Evolutionary conservation across 2,888 invertebrate species (phyloP).

Genomic region (Elaeidobius kamerunicus): DNA sequence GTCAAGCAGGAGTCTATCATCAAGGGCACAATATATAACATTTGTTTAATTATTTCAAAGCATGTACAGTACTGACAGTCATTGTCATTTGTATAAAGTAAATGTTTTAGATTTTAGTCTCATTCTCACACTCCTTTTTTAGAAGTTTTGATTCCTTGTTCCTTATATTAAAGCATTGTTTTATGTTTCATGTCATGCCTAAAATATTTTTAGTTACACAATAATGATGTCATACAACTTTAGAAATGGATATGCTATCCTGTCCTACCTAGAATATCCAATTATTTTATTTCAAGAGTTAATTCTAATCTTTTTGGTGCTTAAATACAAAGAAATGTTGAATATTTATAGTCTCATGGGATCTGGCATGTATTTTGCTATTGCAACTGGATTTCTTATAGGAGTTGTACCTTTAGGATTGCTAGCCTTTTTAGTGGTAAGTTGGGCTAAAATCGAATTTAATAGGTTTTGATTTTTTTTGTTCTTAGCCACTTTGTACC

Average conservation of each 20-base stretch:
- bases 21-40: too few species aligned
- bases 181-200: too few species aligned
- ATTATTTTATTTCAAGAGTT: constrained; percentile 74
- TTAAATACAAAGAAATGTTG: constrained; percentile 63
- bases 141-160: too few species aligned
- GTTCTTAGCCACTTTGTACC: constrained; percentile 64
- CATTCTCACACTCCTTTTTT: too few species aligned
- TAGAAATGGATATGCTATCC: constrained; percentile 66
- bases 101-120: too few species aligned
- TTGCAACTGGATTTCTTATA: constrained; percentile 51
- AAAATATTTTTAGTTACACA: constrained; percentile 73
- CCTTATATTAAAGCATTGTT: too few species aligned
- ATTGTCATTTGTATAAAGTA: too few species aligned
- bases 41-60: too few species aligned
- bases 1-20: too few species aligned
- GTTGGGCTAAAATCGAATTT: too few species aligned
- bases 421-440: constrained; percentile 64
- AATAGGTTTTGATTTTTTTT: too few species aligned
- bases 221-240: constrained; percentile 80
- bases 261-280: constrained; percentile 83
- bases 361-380: constrained; percentile 48
- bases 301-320: constrained; percentile 66
- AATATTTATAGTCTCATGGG: constrained; percentile 48
- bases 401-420: constrained; percentile 52
- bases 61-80: background rate